phyloP scores from a whole-genome alignment of 2,888 invertebrate species.

The Calameuta idolon region DNA sequence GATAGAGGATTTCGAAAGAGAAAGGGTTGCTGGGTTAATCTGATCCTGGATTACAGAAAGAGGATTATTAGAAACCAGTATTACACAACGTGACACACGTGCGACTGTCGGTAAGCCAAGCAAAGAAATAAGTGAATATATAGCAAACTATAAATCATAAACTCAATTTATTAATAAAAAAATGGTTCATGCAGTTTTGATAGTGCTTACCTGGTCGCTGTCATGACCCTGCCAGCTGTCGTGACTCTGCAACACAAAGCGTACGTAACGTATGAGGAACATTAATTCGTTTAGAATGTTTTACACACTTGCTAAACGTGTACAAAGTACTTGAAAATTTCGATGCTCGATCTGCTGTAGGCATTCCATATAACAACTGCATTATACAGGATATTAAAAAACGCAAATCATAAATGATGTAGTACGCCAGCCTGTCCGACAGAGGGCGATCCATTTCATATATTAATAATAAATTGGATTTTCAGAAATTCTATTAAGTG shows the following conservation, averaged over 20 bases:
- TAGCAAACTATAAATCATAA: not conserved
- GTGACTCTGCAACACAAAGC: constrained; percentile 70
- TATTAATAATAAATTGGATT: not conserved
- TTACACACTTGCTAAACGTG: not conserved
- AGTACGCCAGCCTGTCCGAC: not conserved
- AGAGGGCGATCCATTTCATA: not conserved
- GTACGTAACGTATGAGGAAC: not conserved
- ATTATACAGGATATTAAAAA: not conserved
- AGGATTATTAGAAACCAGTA: constrained; percentile 15
- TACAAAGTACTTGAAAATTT: not conserved
- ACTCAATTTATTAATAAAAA: not conserved
- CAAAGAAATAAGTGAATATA: not conserved
- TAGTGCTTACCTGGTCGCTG: constrained; percentile 70
- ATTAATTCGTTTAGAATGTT: not conserved
- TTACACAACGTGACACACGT: not conserved
- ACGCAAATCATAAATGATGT: not conserved
- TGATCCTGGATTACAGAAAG: not conserved
- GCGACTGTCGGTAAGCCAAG: not conserved
- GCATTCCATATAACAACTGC: not conserved
- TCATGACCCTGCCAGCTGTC: constrained; percentile 75
- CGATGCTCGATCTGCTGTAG: not conserved
- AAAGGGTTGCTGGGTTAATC: not conserved
- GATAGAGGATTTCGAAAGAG: not conserved
- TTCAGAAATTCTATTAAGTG: not conserved
- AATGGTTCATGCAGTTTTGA: not conserved